These are phyloP conservation scores for Acrobasis consociella DNA, from an alignment of 2,888 invertebrate genomes.

Conservation along the genomic window DNA sequence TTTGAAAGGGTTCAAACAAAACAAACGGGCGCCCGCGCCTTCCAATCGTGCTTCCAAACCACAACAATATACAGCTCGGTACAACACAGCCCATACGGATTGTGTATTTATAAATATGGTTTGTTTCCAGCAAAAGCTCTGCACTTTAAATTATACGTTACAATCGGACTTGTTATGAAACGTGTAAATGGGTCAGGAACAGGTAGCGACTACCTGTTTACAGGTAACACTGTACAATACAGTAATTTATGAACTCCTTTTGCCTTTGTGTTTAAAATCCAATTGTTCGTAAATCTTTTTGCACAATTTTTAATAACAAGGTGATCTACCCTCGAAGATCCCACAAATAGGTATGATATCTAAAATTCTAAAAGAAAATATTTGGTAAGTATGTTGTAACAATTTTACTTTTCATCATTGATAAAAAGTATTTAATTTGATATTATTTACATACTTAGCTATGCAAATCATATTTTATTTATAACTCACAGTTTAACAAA, in stretches of 20 bases:
- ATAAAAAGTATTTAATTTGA: no score
- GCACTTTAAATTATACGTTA: slow-evolving; percentile 6
- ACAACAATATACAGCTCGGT: slow-evolving; percentile 55
- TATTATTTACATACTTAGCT: not conserved
- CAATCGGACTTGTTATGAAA: slow-evolving; percentile 10
- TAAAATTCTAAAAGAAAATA: no score
- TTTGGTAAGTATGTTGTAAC: no score
- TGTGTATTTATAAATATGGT: slow-evolving; percentile 13
- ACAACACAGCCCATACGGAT: slow-evolving; percentile 27
- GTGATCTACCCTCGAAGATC: not conserved
- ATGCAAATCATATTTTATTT: not conserved
- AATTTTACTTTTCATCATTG: no score
- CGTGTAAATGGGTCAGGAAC: slow-evolving; percentile 13
- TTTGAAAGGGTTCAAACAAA: slow-evolving; percentile 55
- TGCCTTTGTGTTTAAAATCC: not conserved
- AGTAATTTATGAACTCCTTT: slow-evolving; percentile 8
- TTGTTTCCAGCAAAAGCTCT: slow-evolving; percentile 7
- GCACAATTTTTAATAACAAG: not conserved
- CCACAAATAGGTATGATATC: no score
- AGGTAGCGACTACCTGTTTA: slow-evolving; percentile 18
- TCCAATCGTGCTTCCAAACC: slow-evolving; percentile 53
- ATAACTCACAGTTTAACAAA: not conserved
- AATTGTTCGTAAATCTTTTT: slow-evolving; percentile 2
- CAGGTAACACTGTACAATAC: slow-evolving; percentile 9
- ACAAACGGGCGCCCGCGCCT: slow-evolving; percentile 55